Percentiles rank a stretch among this genome's conserved stretches.
Conservation (phyloP, 1,140 invertebrate species). For the Ceratosolen solmsi region DNA sequence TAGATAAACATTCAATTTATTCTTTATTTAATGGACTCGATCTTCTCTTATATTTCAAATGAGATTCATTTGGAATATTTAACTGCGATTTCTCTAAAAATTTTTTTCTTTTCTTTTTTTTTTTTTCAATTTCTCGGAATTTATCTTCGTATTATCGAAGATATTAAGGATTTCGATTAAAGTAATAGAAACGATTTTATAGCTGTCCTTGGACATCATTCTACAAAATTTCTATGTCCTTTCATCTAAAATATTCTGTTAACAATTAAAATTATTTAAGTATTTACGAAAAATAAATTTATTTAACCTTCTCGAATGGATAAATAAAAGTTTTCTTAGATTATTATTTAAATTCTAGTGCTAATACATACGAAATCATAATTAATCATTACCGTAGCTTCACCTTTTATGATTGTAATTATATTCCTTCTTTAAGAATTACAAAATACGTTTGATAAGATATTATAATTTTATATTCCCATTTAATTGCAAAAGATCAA, state of each 20-base stretch:
- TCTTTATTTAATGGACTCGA: background rate
- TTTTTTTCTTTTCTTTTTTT: conserved; percentile 6
- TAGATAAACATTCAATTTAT: background rate
- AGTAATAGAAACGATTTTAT: conserved; percentile 6
- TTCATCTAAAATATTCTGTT: background rate
- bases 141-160: background rate
- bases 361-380: too few relatives aligned
- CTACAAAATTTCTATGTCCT: background rate
- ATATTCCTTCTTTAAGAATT: too few relatives aligned
- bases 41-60: background rate
- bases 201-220: background rate
- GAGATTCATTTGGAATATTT: background rate
- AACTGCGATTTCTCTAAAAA: conserved; percentile 3
- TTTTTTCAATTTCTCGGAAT: background rate
- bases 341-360: too few relatives aligned
- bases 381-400: too few relatives aligned
- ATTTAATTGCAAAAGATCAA: too few relatives aligned
- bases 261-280: too few relatives aligned
- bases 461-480: too few relatives aligned
- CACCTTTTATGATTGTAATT: too few relatives aligned
- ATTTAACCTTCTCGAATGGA: too few relatives aligned
- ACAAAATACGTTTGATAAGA: too few relatives aligned
- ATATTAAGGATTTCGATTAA: background rate
- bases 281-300: too few relatives aligned
- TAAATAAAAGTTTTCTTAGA: too few relatives aligned